These are phyloP conservation scores for Asobara japonica DNA, from an alignment of 1,140 invertebrate genomes.

Conservation along the genomic window DNA sequence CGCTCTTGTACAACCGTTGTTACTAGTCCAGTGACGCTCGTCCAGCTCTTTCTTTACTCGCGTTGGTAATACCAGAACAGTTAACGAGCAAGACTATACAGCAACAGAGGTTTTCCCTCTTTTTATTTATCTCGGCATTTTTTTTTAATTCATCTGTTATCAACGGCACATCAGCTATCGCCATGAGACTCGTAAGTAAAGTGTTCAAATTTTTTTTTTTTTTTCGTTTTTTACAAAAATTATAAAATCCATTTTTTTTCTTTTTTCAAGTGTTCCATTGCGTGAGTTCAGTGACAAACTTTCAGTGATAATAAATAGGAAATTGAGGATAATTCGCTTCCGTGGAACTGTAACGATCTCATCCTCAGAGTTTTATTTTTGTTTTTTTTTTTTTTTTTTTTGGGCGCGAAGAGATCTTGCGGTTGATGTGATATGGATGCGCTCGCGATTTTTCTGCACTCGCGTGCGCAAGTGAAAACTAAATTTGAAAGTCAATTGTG, in stretches of 20 bases:
- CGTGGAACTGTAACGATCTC: no score
- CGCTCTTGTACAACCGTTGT: conserved; percentile 1
- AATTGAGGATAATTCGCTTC: background rate
- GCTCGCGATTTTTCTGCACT: conserved; percentile 18
- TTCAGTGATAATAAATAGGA: background rate
- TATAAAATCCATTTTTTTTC: background rate
- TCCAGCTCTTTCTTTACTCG: conserved; percentile 12
- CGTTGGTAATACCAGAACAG: conserved; percentile 12
- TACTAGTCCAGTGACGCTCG: conserved; percentile 2
- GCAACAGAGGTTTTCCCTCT: conserved; percentile 2
- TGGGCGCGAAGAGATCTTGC: no score
- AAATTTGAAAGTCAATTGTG: conserved; percentile 21
- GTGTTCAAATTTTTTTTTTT: background rate
- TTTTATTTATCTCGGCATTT: background rate
- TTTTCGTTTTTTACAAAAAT: no score
- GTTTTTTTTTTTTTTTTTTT: no score
- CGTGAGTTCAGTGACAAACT: background rate
- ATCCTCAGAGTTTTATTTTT: no score
- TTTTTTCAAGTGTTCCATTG: background rate
- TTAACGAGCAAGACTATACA: conserved; percentile 22
- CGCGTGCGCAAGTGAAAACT: conserved; percentile 26
- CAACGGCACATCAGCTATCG: background rate
- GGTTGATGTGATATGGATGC: conserved; percentile 17
- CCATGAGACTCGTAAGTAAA: conserved; percentile 33
- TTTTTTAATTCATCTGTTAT: background rate